Conservation (phyloP, 2,888 invertebrate species). For the Pantelozetes paolii region DNA sequence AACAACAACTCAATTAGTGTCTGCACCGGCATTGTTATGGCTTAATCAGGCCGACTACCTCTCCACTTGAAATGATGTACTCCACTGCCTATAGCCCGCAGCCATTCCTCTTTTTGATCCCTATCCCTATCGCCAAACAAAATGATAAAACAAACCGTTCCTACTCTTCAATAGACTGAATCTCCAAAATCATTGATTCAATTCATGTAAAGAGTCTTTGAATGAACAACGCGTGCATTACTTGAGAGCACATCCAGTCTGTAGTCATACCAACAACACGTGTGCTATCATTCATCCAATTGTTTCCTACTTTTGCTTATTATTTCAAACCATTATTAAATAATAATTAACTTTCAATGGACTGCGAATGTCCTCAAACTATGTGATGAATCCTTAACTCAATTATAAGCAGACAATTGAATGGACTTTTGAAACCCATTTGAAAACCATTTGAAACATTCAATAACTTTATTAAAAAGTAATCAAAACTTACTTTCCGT, state of each 20-base stretch:
- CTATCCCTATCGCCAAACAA: neutral
- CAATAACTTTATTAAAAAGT: no score
- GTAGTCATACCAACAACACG: conserved; percentile 36
- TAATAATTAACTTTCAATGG: neutral
- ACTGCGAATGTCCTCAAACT: conserved; percentile 8
- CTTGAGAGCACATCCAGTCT: conserved; percentile 8
- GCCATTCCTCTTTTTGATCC: conserved; percentile 31
- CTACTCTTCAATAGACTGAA: neutral
- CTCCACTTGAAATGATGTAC: conserved; percentile 37
- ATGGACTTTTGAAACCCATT: neutral
- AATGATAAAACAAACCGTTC: neutral
- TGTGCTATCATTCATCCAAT: conserved; percentile 5
- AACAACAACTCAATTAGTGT: conserved; percentile 36
- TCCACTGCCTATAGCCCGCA: conserved; percentile 32
- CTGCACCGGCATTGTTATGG: conserved; percentile 25
- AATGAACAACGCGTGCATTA: conserved; percentile 10
- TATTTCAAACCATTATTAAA: neutral
- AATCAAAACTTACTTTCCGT: no score
- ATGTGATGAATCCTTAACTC: neutral
- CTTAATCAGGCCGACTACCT: conserved; percentile 33
- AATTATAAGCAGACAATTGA: neutral
- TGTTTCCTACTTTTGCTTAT: conserved; percentile 1
- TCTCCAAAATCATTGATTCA: neutral
- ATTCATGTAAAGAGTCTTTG: conserved; percentile 2
- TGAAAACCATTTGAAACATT: no score